phyloP scores from a whole-genome alignment of 2,797 vertebrate species.

The Synaphobranchus kaupii region DNA sequence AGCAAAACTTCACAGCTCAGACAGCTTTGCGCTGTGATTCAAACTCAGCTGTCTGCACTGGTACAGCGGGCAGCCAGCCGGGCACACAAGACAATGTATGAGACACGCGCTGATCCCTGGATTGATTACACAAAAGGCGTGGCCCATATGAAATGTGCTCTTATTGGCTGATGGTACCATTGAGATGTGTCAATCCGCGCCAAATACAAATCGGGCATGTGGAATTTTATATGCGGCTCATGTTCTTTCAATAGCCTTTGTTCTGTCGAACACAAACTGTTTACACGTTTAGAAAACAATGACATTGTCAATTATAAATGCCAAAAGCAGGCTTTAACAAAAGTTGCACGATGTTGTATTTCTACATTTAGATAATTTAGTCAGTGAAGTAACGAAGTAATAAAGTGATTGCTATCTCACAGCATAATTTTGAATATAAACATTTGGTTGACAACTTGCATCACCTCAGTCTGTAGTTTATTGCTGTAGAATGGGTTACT shows the following conservation, averaged over 20 bases:
- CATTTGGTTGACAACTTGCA: neutral
- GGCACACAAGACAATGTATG: conserved; percentile 30
- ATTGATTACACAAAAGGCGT: conserved; percentile 58
- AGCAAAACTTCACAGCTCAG: conserved; percentile 32
- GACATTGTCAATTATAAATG: neutral
- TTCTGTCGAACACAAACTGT: neutral
- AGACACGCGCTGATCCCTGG: conserved; percentile 48
- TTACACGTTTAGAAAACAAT: neutral
- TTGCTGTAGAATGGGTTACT: neutral
- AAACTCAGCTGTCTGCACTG: conserved; percentile 25
- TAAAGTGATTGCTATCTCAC: neutral
- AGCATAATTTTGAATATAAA: neutral
- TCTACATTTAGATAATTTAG: neutral
- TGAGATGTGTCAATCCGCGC: conserved; percentile 50
- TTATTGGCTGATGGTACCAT: conserved; percentile 52
- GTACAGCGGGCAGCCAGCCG: neutral
- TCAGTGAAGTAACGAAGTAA: neutral
- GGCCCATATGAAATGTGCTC: conserved; percentile 30
- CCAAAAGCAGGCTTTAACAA: neutral
- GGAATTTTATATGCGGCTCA: neutral
- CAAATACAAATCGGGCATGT: conserved; percentile 45
- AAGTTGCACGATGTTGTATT: neutral
- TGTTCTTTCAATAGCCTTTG: neutral
- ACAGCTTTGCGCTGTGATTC: conserved; percentile 29
- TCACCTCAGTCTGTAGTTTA: neutral